Percentiles rank a stretch among this genome's conserved stretches.
Conservation (phyloP, 2,888 invertebrate genomes). For the Dynastes maya region DNA sequence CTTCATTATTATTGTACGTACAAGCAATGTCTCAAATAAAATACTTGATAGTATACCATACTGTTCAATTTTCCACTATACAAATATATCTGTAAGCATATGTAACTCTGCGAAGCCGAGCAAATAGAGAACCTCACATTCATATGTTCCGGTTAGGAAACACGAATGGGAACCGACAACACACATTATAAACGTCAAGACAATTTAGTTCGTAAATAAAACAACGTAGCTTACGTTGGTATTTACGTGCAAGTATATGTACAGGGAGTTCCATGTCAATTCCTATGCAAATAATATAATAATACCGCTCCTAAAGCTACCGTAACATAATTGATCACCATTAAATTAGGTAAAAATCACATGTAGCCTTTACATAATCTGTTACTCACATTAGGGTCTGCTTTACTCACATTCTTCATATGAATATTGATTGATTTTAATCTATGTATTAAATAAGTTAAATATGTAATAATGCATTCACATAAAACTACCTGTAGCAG, state of each 20-base stretch:
- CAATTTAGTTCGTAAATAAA: slow-evolving; percentile 34
- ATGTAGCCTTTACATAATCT: background rate
- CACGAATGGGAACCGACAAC: slow-evolving; percentile 13
- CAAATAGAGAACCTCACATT: slow-evolving; percentile 13
- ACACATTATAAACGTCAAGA: slow-evolving; percentile 36
- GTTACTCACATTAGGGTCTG: too few relatives aligned
- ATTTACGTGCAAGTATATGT: slow-evolving; percentile 11
- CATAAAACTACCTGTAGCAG: too few relatives aligned
- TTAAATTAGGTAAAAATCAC: slow-evolving; percentile 20
- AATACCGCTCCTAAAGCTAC: background rate
- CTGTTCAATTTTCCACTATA: background rate
- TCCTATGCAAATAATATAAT: slow-evolving; percentile 38
- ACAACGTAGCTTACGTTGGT: slow-evolving; percentile 11
- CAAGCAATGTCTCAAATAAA: too few relatives aligned
- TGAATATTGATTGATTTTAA: too few relatives aligned
- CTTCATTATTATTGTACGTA: too few relatives aligned
- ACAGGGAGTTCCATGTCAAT: slow-evolving; percentile 23
- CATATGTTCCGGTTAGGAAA: background rate
- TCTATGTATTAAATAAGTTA: too few relatives aligned
- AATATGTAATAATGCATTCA: too few relatives aligned
- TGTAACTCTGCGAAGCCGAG: background rate
- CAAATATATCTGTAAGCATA: background rate
- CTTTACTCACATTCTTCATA: too few relatives aligned
- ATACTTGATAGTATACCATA: background rate
- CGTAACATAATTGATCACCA: slow-evolving; percentile 4